Conservation (phyloP, 2,797 vertebrate species). For the Benthosema pterotum region DNA sequence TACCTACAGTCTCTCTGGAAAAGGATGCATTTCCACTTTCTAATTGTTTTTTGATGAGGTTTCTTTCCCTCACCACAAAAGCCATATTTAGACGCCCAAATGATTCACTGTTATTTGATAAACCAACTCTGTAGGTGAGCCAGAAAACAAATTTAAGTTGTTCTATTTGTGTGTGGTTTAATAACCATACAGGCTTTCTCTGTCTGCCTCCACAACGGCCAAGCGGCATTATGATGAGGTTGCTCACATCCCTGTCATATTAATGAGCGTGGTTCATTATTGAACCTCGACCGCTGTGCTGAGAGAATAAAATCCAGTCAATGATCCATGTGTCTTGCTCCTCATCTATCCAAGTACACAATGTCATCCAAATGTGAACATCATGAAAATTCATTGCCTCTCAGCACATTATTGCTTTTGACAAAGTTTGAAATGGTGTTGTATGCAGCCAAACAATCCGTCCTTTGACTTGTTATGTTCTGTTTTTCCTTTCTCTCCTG, state of each 20-base stretch:
- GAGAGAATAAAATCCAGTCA: neutral
- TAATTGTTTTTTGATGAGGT: conserved; percentile 35
- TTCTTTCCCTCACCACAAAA: conserved; percentile 30
- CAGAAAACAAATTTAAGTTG: conserved; percentile 8
- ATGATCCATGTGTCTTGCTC: neutral
- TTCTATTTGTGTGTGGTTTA: conserved; percentile 14
- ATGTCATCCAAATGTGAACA: no score
- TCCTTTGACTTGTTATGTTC: no score
- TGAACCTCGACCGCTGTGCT: neutral
- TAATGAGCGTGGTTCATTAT: conserved; percentile 1
- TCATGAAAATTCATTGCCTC: no score
- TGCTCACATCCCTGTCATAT: neutral
- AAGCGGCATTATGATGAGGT: neutral
- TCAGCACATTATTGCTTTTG: no score
- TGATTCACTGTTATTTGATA: conserved; percentile 34
- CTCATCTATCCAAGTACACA: no score
- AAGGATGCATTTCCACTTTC: conserved; percentile 2
- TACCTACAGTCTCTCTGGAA: neutral
- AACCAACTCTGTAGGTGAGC: conserved; percentile 10
- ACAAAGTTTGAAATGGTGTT: no score
- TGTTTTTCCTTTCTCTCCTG: no score
- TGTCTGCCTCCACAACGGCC: neutral
- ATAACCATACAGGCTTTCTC: conserved; percentile 7
- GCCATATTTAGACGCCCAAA: conserved; percentile 22
- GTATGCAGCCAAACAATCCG: no score